phyloP scores from a whole-genome alignment of 1,140 invertebrate species.

The Atta cephalotes region DNA sequence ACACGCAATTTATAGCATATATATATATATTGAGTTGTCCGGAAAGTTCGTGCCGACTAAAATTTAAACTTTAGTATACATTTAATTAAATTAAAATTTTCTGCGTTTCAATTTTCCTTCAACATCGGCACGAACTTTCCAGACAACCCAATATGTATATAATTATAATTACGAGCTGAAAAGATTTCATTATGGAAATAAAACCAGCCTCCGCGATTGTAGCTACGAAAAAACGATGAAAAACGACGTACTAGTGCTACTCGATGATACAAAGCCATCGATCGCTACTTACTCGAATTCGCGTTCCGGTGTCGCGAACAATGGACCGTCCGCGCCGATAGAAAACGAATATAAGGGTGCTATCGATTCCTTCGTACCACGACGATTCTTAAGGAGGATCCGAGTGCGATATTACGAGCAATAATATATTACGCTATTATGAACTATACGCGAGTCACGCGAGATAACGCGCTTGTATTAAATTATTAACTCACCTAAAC shows the following conservation, averaged over 20 bases:
- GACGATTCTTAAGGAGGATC: conserved; percentile 18
- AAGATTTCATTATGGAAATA: neutral
- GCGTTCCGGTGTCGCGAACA: neutral
- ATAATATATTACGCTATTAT: conserved; percentile 37
- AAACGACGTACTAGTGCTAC: neutral
- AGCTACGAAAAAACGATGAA: neutral
- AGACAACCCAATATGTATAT: no score
- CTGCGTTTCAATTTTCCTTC: no score
- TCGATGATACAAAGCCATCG: conserved; percentile 24
- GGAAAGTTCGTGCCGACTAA: no score
- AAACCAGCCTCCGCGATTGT: neutral
- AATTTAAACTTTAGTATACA: no score
- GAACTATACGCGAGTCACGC: conserved; percentile 37
- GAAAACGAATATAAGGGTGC: conserved; percentile 41
- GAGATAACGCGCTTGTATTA: conserved; percentile 54
- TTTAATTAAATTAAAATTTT: no score
- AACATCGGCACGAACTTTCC: no score
- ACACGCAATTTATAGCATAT: neutral
- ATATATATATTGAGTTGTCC: no score
- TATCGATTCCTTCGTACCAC: conserved; percentile 38
- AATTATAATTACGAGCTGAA: conserved; percentile 18
- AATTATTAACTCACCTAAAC: conserved; percentile 52
- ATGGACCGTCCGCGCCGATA: neutral
- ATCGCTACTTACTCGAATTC: conserved; percentile 45
- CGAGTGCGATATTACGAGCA: conserved; percentile 36